Evolutionary conservation across 2,888 invertebrate genomes (phyloP).

Genomic region (Molorchus minor): DNA sequence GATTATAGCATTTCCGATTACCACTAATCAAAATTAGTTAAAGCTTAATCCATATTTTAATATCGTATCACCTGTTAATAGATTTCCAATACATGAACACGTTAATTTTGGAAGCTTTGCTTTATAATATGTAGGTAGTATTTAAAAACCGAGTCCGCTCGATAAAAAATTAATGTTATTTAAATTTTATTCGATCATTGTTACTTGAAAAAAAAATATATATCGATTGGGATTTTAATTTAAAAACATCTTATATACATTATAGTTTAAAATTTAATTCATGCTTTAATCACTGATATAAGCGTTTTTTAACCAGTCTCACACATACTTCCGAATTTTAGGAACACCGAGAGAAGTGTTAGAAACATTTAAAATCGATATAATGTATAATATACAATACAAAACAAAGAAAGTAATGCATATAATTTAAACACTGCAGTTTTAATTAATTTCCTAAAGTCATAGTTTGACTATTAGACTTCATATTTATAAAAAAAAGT

Average conservation of each 20-base stretch:
- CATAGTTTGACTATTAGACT: conserved; percentile 1
- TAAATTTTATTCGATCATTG: background rate
- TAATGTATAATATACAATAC: background rate
- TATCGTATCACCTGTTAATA: background rate
- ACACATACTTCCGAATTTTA: background rate
- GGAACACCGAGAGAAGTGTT: background rate
- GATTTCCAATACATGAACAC: background rate
- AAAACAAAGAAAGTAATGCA: background rate
- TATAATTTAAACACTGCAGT: background rate
- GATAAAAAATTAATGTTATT: background rate
- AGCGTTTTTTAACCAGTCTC: background rate
- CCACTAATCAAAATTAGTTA: conserved; percentile 5
- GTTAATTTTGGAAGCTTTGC: background rate
- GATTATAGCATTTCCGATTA: background rate
- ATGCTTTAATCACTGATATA: background rate
- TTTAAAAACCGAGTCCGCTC: background rate
- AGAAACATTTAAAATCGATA: background rate
- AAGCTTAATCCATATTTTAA: background rate
- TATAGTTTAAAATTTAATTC: background rate
- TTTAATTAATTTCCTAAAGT: conserved; percentile 2
- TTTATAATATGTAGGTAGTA: background rate
- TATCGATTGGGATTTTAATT: background rate
- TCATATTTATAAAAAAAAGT: conserved; percentile 1
- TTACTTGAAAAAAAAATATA: background rate
- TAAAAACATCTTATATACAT: background rate